Evolutionary conservation across 2,797 vertebrate species (phyloP).

Genomic region (Clarias pachynema): DNA sequence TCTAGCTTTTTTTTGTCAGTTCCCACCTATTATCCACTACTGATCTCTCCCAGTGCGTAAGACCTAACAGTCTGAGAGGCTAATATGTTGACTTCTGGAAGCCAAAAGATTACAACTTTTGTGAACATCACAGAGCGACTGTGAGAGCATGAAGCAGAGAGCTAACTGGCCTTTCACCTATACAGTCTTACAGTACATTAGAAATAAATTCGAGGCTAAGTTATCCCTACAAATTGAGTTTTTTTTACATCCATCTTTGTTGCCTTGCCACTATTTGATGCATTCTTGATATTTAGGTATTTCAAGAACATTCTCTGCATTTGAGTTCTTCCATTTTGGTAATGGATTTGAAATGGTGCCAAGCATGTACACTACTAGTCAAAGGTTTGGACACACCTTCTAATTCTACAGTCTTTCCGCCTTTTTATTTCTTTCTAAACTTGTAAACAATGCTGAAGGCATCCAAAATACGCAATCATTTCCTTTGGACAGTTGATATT

Average conservation of each 20-base stretch:
- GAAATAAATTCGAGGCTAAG: neutral
- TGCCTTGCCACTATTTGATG: neutral
- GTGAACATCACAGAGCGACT: neutral
- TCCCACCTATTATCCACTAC: neutral
- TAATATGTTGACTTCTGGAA: neutral
- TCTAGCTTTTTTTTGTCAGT: no score
- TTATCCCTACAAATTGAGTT: neutral
- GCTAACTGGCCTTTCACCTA: neutral
- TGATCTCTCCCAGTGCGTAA: neutral
- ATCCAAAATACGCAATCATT: no score
- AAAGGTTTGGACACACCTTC: no score
- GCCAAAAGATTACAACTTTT: neutral
- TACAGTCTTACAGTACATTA: neutral
- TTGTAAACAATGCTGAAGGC: no score
- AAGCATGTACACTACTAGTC: neutral
- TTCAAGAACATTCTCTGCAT: neutral
- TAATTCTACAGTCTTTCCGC: no score
- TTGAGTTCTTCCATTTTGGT: neutral
- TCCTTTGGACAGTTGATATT: no score
- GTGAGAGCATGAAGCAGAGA: neutral
- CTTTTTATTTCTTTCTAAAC: no score
- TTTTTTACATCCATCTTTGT: neutral
- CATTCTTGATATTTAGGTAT: neutral
- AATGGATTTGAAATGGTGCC: slow-evolving; percentile 8
- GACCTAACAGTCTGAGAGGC: neutral